phyloP scores from a whole-genome alignment of 2,888 invertebrate genomes.

The Rhingia campestris region DNA sequence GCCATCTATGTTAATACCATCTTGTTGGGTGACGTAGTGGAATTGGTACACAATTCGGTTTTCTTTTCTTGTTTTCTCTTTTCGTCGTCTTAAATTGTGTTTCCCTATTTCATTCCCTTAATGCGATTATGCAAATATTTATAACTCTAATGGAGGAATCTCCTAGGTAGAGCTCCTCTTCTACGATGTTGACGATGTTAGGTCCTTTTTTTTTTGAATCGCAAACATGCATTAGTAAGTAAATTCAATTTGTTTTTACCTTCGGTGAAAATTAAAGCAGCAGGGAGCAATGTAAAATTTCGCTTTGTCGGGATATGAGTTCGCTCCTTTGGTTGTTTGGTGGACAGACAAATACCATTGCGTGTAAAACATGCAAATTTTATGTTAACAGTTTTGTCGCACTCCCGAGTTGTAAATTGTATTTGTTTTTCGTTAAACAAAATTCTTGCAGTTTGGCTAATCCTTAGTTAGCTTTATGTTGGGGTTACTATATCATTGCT shows the following conservation, averaged over 20 bases:
- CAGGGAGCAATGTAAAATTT: constrained; percentile 29
- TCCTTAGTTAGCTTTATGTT: too few species aligned
- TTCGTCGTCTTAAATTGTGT: constrained; percentile 46
- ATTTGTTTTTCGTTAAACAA: constrained; percentile 7
- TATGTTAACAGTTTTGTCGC: constrained; percentile 44
- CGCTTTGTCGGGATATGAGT: constrained; percentile 12
- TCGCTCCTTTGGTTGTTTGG: constrained; percentile 1
- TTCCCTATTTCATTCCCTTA: constrained; percentile 27
- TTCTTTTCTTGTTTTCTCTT: background rate
- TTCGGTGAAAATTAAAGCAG: constrained; percentile 53
- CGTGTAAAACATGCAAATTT: constrained; percentile 58
- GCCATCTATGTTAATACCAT: too few species aligned
- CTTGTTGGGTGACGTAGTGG: background rate
- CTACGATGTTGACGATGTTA: background rate
- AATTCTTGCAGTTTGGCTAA: background rate
- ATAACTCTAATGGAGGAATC: constrained; percentile 53
- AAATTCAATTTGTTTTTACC: constrained; percentile 68
- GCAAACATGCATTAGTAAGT: constrained; percentile 67
- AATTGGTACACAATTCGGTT: background rate
- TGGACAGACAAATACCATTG: constrained; percentile 45
- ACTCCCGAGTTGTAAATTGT: background rate
- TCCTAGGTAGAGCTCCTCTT: constrained; percentile 9
- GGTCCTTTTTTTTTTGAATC: constrained; percentile 22
- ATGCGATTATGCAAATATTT: constrained; percentile 64
- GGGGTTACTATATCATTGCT: too few species aligned